phyloP scores from a whole-genome alignment of 1,140 invertebrate genomes.

The Thaumatotibia leucotreta region DNA sequence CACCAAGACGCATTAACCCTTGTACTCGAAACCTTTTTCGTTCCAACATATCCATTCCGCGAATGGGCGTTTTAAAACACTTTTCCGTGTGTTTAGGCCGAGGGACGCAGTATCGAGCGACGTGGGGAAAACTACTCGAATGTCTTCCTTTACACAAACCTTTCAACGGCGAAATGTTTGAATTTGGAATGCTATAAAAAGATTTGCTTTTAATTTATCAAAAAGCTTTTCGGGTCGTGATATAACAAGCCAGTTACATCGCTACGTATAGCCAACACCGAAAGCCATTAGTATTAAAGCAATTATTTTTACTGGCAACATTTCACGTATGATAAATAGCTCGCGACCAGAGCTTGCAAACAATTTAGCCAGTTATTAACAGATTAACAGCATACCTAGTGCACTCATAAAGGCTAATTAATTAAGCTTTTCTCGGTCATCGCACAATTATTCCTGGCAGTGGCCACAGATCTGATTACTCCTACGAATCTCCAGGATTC shows the following conservation, averaged over 20 bases:
- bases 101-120: conserved; percentile 2
- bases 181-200: not conserved
- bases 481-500: not conserved
- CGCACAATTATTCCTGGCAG: not conserved
- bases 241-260: not conserved
- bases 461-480: not conserved
- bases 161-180: not conserved
- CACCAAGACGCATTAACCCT: conserved; percentile 12
- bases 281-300: not conserved
- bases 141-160: conserved; percentile 17
- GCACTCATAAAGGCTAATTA: conserved; percentile 3
- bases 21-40: conserved; percentile 8
- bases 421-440: not conserved
- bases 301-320: not conserved
- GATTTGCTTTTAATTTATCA: conserved; percentile 6
- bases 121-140: conserved; percentile 25
- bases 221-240: not conserved
- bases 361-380: not conserved
- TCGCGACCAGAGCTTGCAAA: not conserved
- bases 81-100: conserved; percentile 43
- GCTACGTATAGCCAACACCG: not conserved
- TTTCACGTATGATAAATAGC: not conserved
- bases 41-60: conserved; percentile 26
- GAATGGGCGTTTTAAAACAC: conserved; percentile 39
- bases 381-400: not conserved